Conservation (phyloP, 2,888 invertebrate genomes). For the Ochropleura plecta region DNA sequence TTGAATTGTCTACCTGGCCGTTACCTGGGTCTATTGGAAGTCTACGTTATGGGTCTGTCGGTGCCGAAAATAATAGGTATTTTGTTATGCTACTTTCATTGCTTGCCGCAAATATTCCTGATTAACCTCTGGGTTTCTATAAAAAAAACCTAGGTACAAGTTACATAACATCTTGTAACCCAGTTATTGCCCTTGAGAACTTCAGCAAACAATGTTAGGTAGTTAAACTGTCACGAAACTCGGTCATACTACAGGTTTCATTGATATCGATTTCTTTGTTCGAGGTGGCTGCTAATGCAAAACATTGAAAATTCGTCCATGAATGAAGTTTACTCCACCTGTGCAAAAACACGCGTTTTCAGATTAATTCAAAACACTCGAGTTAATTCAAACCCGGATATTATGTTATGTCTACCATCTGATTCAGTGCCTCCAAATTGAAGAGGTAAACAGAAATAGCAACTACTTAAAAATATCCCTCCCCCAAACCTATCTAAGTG, state of each 20-base stretch:
- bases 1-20: constrained; percentile 11
- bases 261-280: constrained; percentile 49
- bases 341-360: neutral
- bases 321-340: too few relatives aligned
- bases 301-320: neutral
- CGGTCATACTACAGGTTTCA: constrained; percentile 37
- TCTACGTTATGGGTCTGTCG: neutral
- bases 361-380: neutral
- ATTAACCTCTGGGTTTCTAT: neutral
- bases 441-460: neutral
- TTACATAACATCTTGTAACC: neutral
- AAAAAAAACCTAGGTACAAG: neutral
- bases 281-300: neutral
- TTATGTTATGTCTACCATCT: neutral
- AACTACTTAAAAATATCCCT: neutral
- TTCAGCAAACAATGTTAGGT: constrained; percentile 31
- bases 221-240: constrained; percentile 45
- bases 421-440: neutral
- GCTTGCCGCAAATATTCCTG: neutral
- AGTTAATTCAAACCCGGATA: neutral
- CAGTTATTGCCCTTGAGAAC: constrained; percentile 23
- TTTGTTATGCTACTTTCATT: neutral
- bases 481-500: neutral
- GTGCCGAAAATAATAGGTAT: neutral
- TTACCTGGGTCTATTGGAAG: constrained; percentile 6